phyloP scores from a whole-genome alignment of 2,113 vertebrate genomes.

The Gallinago paraguaiae region DNA sequence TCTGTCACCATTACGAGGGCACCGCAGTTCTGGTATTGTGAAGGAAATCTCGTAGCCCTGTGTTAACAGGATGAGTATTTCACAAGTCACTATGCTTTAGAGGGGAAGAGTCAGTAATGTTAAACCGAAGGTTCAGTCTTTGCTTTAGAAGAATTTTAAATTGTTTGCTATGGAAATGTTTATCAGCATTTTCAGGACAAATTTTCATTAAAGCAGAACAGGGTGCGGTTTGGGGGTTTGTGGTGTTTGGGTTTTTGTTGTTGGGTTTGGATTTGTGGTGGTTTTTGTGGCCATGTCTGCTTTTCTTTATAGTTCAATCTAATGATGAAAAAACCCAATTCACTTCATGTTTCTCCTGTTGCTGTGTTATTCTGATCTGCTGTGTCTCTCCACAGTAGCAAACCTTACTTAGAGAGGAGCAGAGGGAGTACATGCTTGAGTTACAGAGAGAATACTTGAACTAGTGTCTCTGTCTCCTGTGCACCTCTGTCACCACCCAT shows the following conservation, averaged over 20 bases:
- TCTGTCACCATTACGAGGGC: background rate
- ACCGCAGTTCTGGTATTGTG: background rate
- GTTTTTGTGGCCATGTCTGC: background rate
- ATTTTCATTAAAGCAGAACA: background rate
- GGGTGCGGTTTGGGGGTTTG: background rate
- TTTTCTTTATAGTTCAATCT: background rate
- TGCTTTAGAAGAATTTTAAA: background rate
- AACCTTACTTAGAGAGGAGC: background rate
- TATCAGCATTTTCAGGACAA: rapidly evolving
- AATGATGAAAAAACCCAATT: background rate
- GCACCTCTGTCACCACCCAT: background rate
- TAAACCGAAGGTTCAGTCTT: background rate
- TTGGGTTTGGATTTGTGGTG: background rate
- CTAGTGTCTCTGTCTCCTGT: background rate
- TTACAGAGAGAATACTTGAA: background rate
- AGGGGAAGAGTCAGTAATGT: background rate
- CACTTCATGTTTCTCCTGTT: background rate
- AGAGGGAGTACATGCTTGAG: background rate
- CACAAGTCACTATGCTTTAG: background rate
- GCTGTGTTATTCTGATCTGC: background rate
- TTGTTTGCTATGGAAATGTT: background rate
- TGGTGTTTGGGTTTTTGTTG: background rate
- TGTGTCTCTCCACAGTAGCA: background rate
- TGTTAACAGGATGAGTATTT: background rate
- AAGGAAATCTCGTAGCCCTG: background rate